A percentile compares a stretch with the other conserved stretches of the same genome.
Evolutionary conservation across 2,797 vertebrate genomes (phyloP).

Genomic region (Pseudochirops corinnae): DNA sequence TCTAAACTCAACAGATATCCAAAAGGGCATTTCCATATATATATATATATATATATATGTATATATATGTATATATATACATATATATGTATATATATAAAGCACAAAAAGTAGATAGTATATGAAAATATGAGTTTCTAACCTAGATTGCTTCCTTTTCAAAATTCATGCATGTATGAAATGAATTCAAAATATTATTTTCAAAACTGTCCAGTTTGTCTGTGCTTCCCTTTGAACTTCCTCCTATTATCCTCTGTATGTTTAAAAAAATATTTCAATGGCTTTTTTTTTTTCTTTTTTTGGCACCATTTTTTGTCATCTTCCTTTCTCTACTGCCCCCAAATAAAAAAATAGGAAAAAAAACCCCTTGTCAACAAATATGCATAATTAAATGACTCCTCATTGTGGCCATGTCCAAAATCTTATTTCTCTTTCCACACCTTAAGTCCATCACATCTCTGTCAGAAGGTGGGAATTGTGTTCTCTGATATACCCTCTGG

Average conservation of each 20-base stretch:
- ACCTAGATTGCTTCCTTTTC: not conserved
- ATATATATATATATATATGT: no score
- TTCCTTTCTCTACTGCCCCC: not conserved
- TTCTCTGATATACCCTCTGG: not conserved
- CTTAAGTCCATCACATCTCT: not conserved
- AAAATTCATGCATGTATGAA: not conserved
- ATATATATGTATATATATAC: no score
- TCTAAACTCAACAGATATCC: not conserved
- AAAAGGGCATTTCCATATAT: not conserved
- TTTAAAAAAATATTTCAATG: not conserved
- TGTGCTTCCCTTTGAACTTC: not conserved
- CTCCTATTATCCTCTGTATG: not conserved
- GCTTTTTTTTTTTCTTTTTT: not conserved
- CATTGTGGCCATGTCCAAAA: not conserved
- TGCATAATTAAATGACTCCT: not conserved
- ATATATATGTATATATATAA: not conserved
- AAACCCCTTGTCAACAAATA: not conserved
- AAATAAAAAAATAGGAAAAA: not conserved
- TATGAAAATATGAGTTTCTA: not conserved
- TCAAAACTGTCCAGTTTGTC: not conserved
- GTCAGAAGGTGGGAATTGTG: not conserved
- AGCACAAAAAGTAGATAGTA: not conserved
- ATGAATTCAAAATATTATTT: not conserved
- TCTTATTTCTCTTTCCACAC: not conserved
- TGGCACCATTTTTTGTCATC: not conserved